Base-by-base conservation (phyloP, 2,888 invertebrate species). In the Phlogophora meticulosa region DNA sequence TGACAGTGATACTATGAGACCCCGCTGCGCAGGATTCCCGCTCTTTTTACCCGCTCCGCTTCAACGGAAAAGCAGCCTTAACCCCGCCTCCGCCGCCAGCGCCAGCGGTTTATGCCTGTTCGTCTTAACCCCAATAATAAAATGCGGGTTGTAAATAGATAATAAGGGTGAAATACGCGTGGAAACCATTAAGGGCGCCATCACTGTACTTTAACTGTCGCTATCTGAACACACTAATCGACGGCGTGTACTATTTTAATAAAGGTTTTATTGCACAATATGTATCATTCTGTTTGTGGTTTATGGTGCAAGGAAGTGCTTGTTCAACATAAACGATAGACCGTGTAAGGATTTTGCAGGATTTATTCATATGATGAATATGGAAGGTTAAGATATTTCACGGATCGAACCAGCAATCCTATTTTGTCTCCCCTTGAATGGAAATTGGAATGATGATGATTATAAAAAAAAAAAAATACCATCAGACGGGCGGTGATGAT, bases 51-150 rank as follows among this genome's bases (percentile, higher is more conserved):
- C 11, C 42, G 49, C 60, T 60, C 42, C 42, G 61, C 49, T 32
- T 38, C 5, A 15, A 32, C 5, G 1, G 0, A 24, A 4, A 24
- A 0, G 4, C 28, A 49, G 1, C 43, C 62, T 68, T 84, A 84
- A 87, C 90, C 87, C 89, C 92, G 91, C 94, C 94, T 82, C 87
- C 79, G 83, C 87, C 75, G 81, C 88, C 28, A 28, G 87, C 87
- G 88, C 85, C 80, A 86, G 88, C 88, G 85, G 89, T 91, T 92
- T 92, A 92, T 90, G 82, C 86, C 87, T 88, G 87, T 87, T 87
- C 87, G 72, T 93, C 93, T 94, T 95, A 95, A 95, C 95, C 95
- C 94, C 94, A 94, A 95, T 95, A 95, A 95, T 95, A 95, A 95
- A 95, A 95, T 95, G 95, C 89, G 90, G 93, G 94, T 91, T 91